A percentile compares a stretch with the other conserved stretches of the same genome.
Evolutionary conservation across 2,113 vertebrate genomes (phyloP).

Genomic region (Cyphomyrus discorhynchus): DNA sequence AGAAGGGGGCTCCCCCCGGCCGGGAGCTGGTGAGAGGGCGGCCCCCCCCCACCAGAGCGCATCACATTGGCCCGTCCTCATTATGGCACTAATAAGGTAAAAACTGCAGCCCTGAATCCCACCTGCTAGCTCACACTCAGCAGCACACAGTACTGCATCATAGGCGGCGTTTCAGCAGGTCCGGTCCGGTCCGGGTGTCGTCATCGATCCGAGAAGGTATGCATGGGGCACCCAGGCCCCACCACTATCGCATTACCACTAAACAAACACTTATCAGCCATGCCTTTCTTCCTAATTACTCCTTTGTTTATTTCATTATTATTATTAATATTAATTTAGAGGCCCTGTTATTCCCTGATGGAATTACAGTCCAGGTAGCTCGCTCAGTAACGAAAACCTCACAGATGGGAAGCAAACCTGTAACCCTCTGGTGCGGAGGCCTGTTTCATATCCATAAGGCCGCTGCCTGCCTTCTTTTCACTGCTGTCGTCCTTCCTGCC

Average conservation of each 20-base stretch:
- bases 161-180: background rate
- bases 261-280: background rate
- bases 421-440: background rate
- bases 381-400: background rate
- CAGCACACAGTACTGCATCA: background rate
- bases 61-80: background rate
- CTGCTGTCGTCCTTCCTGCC: background rate
- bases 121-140: background rate
- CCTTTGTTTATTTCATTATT: background rate
- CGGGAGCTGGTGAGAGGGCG: background rate
- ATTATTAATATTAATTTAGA: background rate
- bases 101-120: background rate
- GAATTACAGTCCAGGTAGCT: background rate
- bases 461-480: background rate
- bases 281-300: background rate
- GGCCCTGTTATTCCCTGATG: background rate
- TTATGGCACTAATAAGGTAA: background rate
- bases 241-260: background rate
- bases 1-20: background rate
- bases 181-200: background rate
- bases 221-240: background rate
- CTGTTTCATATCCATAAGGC: background rate
- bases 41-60: background rate
- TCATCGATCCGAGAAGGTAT: background rate
- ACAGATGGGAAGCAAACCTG: background rate